A percentile compares a stretch with the other conserved stretches of the same genome.
phyloP scores from a whole-genome alignment of 2,888 invertebrate genomes.

The Hydraecia micacea region DNA sequence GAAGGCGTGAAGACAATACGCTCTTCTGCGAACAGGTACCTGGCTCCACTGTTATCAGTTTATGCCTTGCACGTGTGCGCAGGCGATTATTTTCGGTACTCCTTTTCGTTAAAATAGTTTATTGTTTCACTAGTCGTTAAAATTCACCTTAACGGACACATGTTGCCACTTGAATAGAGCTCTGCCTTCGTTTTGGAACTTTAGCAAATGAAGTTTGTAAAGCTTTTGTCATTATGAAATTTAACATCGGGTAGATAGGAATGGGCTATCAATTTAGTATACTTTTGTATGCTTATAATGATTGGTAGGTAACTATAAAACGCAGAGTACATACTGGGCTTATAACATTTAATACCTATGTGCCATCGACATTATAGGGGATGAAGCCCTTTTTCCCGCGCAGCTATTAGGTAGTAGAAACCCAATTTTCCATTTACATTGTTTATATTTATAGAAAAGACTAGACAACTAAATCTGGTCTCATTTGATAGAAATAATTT shows the following conservation, averaged over 20 bases:
- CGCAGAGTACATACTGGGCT: background rate
- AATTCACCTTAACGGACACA: conserved; percentile 32
- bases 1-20: conserved; percentile 72
- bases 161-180: conserved; percentile 47
- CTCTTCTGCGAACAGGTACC: conserved; percentile 80
- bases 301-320: background rate
- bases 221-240: background rate
- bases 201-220: background rate
- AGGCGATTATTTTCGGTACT: conserved; percentile 70
- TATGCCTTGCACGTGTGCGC: conserved; percentile 85
- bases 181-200: background rate
- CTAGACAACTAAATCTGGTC: background rate
- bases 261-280: background rate
- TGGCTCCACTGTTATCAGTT: conserved; percentile 73
- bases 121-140: conserved; percentile 43
- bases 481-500: background rate
- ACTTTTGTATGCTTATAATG: background rate
- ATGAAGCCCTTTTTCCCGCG: background rate
- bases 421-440: background rate
- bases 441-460: background rate
- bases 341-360: no score
- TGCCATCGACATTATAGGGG: no score
- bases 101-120: conserved; percentile 47
- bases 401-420: background rate
- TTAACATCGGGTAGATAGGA: background rate